These are phyloP conservation scores for Eupithecia inturbata DNA, from an alignment of 2,888 invertebrate genomes.

Conservation along the genomic window DNA sequence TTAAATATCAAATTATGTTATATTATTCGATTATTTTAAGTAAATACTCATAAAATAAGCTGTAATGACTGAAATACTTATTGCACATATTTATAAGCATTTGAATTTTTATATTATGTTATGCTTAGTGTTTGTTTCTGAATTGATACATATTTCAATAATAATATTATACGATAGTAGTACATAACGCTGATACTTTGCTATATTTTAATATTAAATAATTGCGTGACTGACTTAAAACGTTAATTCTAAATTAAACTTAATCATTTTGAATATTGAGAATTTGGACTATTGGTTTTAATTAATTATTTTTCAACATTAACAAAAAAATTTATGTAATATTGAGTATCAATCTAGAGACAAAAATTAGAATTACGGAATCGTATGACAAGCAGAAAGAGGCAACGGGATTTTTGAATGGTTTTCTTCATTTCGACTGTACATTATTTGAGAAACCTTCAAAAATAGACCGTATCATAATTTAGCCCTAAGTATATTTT, in stretches of 20 bases:
- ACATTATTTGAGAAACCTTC: slow-evolving; percentile 77
- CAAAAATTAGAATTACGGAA: slow-evolving; percentile 59
- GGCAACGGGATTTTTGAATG: slow-evolving; percentile 78
- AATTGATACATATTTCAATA: slow-evolving; percentile 18
- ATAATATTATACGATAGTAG: not conserved
- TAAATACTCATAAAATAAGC: slow-evolving; percentile 77
- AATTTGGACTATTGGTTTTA: not conserved
- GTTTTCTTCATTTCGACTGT: slow-evolving; percentile 72
- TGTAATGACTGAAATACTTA: slow-evolving; percentile 70
- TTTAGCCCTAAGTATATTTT: slow-evolving; percentile 57
- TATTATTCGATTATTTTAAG: slow-evolving; percentile 46
- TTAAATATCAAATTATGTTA: slow-evolving; percentile 27
- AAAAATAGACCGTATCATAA: slow-evolving; percentile 64
- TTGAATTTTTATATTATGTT: slow-evolving; percentile 66
- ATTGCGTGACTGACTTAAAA: not conserved
- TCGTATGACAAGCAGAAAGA: slow-evolving; percentile 78
- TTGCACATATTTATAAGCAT: slow-evolving; percentile 74
- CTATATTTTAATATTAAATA: not conserved
- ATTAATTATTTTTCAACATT: not conserved
- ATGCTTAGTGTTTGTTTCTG: slow-evolving; percentile 41
- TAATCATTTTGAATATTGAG: not conserved
- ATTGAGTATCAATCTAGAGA: slow-evolving; percentile 50
- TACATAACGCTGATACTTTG: not conserved
- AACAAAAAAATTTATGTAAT: not conserved
- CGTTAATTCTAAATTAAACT: not conserved